phyloP scores from a whole-genome alignment of 2,888 invertebrate genomes.

The Caenorhabditis uteleia region DNA sequence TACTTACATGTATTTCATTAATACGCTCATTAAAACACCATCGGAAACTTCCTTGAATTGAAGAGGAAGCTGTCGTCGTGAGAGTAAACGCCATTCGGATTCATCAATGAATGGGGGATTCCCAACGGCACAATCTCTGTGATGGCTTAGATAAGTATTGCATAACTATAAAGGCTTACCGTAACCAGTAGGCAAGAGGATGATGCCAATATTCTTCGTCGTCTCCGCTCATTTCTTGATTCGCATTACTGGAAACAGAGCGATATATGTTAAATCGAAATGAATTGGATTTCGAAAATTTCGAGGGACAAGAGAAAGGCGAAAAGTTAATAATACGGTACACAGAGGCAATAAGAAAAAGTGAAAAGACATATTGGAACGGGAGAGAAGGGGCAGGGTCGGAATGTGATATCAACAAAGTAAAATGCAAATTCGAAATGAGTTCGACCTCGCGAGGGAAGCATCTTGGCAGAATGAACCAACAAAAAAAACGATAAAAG shows the following conservation, averaged over 20 bases:
- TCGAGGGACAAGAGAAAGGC: not conserved
- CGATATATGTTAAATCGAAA: not conserved
- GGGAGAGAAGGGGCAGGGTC: not conserved
- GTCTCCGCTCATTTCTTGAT: not conserved
- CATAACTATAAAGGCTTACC: constrained; percentile 1
- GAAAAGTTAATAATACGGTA: constrained; percentile 1
- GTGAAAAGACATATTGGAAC: not conserved
- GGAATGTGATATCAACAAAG: no score
- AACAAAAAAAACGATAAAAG: no score
- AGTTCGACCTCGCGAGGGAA: not conserved
- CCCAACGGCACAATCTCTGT: constrained; percentile 19
- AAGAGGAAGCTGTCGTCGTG: constrained; percentile 16
- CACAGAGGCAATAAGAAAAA: not conserved
- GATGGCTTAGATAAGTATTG: not conserved
- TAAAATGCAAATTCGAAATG: constrained; percentile 1
- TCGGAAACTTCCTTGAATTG: constrained; percentile 52
- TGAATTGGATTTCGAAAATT: not conserved
- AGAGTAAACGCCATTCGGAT: constrained; percentile 14
- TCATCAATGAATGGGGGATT: constrained; percentile 17
- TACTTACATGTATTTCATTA: constrained; percentile 52
- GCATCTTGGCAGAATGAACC: no score
- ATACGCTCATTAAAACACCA: constrained; percentile 46
- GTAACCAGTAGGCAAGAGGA: constrained; percentile 23
- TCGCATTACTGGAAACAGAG: constrained; percentile 1
- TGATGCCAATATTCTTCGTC: constrained; percentile 10